Evolutionary conservation across 2,888 invertebrate genomes (phyloP), one percentile per base, ranked within the genome.

Genomic region (Macaria notata): DNA sequence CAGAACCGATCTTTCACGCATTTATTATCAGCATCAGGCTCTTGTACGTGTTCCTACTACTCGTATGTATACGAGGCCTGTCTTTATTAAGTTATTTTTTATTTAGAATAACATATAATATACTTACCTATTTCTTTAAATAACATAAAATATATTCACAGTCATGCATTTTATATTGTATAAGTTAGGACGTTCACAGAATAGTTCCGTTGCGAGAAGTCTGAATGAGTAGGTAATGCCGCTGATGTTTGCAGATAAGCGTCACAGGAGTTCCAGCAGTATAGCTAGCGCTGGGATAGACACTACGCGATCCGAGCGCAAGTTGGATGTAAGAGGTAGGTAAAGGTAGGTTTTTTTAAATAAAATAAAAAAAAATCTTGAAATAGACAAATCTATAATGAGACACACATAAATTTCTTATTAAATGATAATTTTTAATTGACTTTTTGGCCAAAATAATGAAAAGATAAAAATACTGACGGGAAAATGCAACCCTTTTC

Each of bases 241-340:
- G 5, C 5, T 41, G 19, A 41, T 41, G 19, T 19, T 75, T 79
- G 8, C 74, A 90, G 90, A 88, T 75, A 90, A 88, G 75, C 86
- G 87, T 68, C 88, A 89, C 64, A 83, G 83, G 69, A 90, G 90
- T 68, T 87, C 89, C 61, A 88, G 90, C 69, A 90, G 90, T 64
- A 69, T 90, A 39, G 78, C 81, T 69, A 87, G 82, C 59, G 74
- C 66, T 31, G 60, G 66, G 45, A 66, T 88, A 65, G 90, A 87
- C 47, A 80, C 77, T 59, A 83, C 84, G 48, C 83, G 84, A 60
- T 90, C 90, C 9, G 88, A 88, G 72, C 78, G 87, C 54, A 88
- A 83, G 76, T 64, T 89, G 66, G 82, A 84, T 43, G 71, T 83
- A 54, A 79, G 79, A 65, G 83, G 89, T 86, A 36, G 4, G 36